Evolutionary conservation across 2,113 vertebrate genomes (phyloP), one percentile per base, ranked within the genome.

Genomic region (Scomber scombrus): DNA sequence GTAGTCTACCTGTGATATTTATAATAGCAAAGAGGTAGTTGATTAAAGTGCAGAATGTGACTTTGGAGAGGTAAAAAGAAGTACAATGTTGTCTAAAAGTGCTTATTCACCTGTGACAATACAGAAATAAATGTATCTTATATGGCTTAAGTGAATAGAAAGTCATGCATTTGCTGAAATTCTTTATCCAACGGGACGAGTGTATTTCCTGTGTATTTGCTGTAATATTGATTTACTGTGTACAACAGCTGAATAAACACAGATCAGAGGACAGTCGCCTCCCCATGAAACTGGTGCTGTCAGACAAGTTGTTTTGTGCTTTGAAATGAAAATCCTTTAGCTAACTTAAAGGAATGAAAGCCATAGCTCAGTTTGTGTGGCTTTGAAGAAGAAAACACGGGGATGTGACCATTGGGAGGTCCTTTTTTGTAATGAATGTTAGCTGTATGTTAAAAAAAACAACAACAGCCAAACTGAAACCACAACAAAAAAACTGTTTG

Each of bases 201-300:
- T 45, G 45, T 49, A 71, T 72, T 26, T 61, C 55, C 82, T 47
- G 47, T 57, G 14, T 83, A 66, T 85, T 86, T 90, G 65, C 64
- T 51, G 49, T 75, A 60, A 71, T 81, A 75, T 74, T 81, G 77
- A 88, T 72, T 75, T 58, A 63, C 49, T 85, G 76, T 68, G 75
- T 74, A 55, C 73, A 83, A n/a, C 79, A 86, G 87, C 85, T 89
- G 89, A 88, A 57, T 60, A 88, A 87, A 89, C 55, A 89, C 26
- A 75, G 72, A 86, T 85, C 51, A 81, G 69, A 80, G 69, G 63
- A 71, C 18, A 4, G 61, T 29, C 66, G 63, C 61, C 71, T 26
- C 46, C 69, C 74, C 64, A 73, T 80, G 29, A 71, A 78, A 79
- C 55, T 46, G 45, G 1, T 12, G 57, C 68, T 73, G 76, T 81